A percentile compares a stretch with the other conserved stretches of the same genome.
These are phyloP conservation scores for Drosophila bocki DNA, from an alignment of 1,140 invertebrate genomes.

Conservation along the genomic window DNA sequence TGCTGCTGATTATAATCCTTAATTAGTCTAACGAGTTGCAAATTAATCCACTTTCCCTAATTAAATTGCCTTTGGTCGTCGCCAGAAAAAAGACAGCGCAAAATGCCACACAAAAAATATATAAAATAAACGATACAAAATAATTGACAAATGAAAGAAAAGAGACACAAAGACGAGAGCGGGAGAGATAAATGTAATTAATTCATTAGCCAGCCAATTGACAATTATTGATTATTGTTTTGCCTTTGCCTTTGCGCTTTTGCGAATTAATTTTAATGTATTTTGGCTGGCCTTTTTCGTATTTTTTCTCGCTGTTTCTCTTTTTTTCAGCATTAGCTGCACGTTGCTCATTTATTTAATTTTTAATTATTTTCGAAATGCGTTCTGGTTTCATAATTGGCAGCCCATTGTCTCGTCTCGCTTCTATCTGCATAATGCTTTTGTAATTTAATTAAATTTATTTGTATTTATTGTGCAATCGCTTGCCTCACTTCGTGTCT, in stretches of 20 bases:
- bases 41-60: slow-evolving; percentile 85
- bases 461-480: slow-evolving; percentile 44
- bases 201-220: slow-evolving; percentile 78
- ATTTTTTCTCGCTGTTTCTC: background rate
- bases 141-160: slow-evolving; percentile 32
- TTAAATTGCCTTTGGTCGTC: slow-evolving; percentile 71
- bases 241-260: slow-evolving; percentile 44
- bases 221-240: slow-evolving; percentile 82
- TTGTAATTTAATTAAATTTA: slow-evolving; percentile 73
- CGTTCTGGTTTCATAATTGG: slow-evolving; percentile 73
- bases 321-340: slow-evolving; percentile 56
- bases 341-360: slow-evolving; percentile 66
- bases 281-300: slow-evolving; percentile 37
- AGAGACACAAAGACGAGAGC: background rate
- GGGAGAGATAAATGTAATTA: slow-evolving; percentile 65
- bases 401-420: slow-evolving; percentile 54
- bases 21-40: slow-evolving; percentile 85
- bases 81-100: slow-evolving; percentile 15
- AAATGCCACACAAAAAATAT: slow-evolving; percentile 31
- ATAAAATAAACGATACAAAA: slow-evolving; percentile 24
- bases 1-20: slow-evolving; percentile 79
- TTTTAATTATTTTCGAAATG: slow-evolving; percentile 76
- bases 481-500: slow-evolving; percentile 29
- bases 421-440: slow-evolving; percentile 21
- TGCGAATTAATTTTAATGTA: slow-evolving; percentile 60